Conservation (phyloP, 1,140 invertebrate species). For the Drosophila pectinifera region DNA sequence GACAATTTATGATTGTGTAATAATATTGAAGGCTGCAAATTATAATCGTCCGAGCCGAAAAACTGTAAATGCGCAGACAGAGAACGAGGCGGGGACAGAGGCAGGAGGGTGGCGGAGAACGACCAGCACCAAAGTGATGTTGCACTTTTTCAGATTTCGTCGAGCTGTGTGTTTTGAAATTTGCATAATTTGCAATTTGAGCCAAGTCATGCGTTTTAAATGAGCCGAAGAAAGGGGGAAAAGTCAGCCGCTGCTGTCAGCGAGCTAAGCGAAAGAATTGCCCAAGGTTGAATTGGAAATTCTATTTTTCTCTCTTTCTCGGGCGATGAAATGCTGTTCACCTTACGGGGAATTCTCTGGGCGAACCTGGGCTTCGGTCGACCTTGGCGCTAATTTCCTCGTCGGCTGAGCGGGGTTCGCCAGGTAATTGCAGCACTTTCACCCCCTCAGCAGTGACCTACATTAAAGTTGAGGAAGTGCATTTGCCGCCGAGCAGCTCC, state of each 20-base stretch:
- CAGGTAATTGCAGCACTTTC: conserved; percentile 65
- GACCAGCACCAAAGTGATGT: conserved; percentile 51
- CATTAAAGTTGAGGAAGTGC: conserved; percentile 68
- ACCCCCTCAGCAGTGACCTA: conserved; percentile 73
- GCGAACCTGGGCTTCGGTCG: conserved; percentile 23
- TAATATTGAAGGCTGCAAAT: conserved; percentile 58
- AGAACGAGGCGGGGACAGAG: conserved; percentile 1
- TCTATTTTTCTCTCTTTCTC: conserved; percentile 21
- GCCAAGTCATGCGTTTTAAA: conserved; percentile 64
- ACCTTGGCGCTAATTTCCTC: conserved; percentile 62
- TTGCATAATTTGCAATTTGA: conserved; percentile 66
- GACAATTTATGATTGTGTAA: conserved; percentile 62
- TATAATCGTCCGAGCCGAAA: conserved; percentile 43
- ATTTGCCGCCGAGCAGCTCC: conserved; percentile 34
- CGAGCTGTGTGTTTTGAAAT: conserved; percentile 41
- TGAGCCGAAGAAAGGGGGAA: conserved; percentile 39
- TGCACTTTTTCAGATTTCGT: conserved; percentile 56
- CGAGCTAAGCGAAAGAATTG: conserved; percentile 34
- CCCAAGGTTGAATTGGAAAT: conserved; percentile 46
- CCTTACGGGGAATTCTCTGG: conserved; percentile 48
- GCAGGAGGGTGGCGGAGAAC: conserved; percentile 3
- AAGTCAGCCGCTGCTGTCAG: conserved; percentile 26
- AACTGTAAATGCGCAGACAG: conserved; percentile 16
- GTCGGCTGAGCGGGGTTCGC: conserved; percentile 21
- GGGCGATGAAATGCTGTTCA: conserved; percentile 49